Conservation (phyloP, 30 jellyfish, hydroid and myxozoan species). For the Pelagia noctiluca region DNA sequence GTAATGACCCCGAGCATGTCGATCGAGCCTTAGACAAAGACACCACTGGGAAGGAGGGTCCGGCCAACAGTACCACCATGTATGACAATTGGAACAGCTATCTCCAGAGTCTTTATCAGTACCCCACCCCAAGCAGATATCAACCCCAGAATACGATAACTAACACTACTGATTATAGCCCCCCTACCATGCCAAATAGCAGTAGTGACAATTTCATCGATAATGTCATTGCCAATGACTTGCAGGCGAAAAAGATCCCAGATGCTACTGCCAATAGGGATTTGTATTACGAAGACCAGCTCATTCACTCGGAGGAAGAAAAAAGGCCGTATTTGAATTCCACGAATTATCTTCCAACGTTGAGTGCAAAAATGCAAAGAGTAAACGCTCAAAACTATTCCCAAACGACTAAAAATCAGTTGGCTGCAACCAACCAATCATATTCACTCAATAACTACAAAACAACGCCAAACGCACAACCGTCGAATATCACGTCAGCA, state of each 20-base stretch:
- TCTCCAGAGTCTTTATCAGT: conserved; percentile 45
- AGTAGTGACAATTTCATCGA: conserved; percentile 73
- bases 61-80: conserved; percentile 22
- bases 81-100: conserved; percentile 50
- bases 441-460: too few species aligned
- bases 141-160: conserved; percentile 1
- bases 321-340: conserved; percentile 58
- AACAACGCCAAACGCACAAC: too few species aligned
- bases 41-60: conserved; percentile 6
- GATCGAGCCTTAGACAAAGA: conserved; percentile 67
- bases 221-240: conserved; percentile 68
- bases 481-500: too few species aligned
- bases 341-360: conserved; percentile 31
- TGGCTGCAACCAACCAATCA: too few species aligned
- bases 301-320: conserved; percentile 53
- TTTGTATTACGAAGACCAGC: conserved; percentile 60
- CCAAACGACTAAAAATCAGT: too few species aligned
- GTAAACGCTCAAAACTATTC: too few species aligned
- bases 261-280: conserved; percentile 50
- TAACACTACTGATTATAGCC: conserved; percentile 11
- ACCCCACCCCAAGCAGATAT: conserved; percentile 32
- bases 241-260: conserved; percentile 35
- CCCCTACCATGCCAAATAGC: conserved; percentile 50
- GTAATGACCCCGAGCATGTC: conserved; percentile 72
- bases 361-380: too few species aligned